Evolutionary conservation across 2,797 vertebrate species (phyloP).

Genomic region (Micropoecilia bifurca): DNA sequence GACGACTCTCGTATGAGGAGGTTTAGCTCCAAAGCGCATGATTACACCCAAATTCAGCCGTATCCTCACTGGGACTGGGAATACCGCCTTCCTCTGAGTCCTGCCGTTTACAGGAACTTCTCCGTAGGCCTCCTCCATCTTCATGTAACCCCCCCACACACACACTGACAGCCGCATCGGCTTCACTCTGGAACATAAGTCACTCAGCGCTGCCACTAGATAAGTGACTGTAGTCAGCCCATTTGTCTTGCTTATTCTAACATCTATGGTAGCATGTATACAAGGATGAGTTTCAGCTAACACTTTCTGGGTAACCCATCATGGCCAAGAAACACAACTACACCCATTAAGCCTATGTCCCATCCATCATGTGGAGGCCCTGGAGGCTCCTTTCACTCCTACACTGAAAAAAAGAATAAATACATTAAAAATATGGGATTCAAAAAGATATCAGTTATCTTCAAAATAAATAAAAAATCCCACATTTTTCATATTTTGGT

Average conservation of each 20-base stretch:
- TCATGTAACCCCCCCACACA: not conserved
- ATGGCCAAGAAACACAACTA: slow-evolving; percentile 74
- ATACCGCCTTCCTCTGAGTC: slow-evolving; percentile 17
- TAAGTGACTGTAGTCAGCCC: slow-evolving; percentile 2
- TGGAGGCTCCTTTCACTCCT: slow-evolving; percentile 77
- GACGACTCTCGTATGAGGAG: slow-evolving; percentile 80
- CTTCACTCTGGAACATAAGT: slow-evolving; percentile 7
- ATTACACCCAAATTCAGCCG: slow-evolving; percentile 36
- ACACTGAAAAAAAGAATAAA: slow-evolving; percentile 8
- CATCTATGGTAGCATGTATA: not conserved
- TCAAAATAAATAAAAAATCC: not conserved
- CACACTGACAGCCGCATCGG: slow-evolving; percentile 14
- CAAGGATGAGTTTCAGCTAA: slow-evolving; percentile 64
- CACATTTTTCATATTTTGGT: not conserved
- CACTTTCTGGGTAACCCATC: slow-evolving; percentile 83
- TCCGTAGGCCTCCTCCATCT: not conserved
- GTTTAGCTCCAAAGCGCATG: slow-evolving; percentile 81
- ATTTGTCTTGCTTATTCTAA: slow-evolving; percentile 7
- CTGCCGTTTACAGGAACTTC: slow-evolving; percentile 38
- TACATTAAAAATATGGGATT: not conserved
- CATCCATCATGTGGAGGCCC: slow-evolving; percentile 78
- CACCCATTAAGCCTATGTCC: slow-evolving; percentile 70
- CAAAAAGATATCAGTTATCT: not conserved
- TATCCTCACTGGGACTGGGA: slow-evolving; percentile 19
- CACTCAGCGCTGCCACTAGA: slow-evolving; percentile 12